Evolutionary conservation across 2,113 vertebrate genomes (phyloP), one percentile per base, ranked within the genome.

Genomic region (Pelmatolapia mariae): DNA sequence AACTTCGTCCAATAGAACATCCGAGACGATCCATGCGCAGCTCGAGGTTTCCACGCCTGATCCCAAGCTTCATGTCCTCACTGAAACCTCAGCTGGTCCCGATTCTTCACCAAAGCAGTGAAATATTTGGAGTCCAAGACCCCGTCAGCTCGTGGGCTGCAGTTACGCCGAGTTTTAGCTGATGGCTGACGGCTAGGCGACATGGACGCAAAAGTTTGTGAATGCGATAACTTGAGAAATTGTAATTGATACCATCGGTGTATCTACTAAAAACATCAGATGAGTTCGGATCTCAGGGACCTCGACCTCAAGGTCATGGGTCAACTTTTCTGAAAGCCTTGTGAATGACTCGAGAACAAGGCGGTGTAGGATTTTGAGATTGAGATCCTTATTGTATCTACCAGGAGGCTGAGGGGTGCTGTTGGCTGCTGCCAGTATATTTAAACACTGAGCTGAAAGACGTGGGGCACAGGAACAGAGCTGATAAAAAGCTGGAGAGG

Each of bases 181-280:
- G 26, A 31, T 18, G 26, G 26, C 0, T 10, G 57, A 61, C 3
- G 0, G 0, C 33, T 40, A 40, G 40, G 11, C 5, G 40, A 43
- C 3, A 1, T 12, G 11, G 38, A 40, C 5, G 5, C 10, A 1
- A 11, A 36, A 19, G 10, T 18, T 36, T 36, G 59, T 19, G 6
- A 63, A 63, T 33, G 59, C 5, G 3, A 33, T 10, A 33, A 33
- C 29, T 6, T 61, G 26, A 61, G 26, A 59, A 29, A 29, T 59
- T 57, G 22, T 26, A 26, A 26, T 56, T 59, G 24, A 59, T 1
- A 61, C 57, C 3, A 31, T 26, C 11, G 2, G 26, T 61, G 15
- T 0, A 31, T 33, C 15, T 33, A 33, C 26, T 61, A 61, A 61
- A 57, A 31, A 2, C 8, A 33, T 33, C 1, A 10, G 57, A 61